Base-by-base conservation (phyloP, 2,113 vertebrate genomes). In the Protobothrops flavoviridis region DNA sequence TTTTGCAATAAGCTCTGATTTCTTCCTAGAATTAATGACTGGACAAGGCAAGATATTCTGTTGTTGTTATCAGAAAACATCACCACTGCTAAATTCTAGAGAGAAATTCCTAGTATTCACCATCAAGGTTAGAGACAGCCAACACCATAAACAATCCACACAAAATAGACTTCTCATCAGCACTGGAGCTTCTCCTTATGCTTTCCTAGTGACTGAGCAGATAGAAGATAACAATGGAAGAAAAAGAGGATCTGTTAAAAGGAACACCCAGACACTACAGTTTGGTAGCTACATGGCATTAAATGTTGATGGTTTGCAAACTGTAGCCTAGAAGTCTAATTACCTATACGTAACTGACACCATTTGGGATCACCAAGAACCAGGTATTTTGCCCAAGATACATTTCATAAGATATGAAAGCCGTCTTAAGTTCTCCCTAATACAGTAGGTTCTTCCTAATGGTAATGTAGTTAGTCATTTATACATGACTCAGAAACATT, bases 401-500 rank as follows among this genome's bases (percentile, higher is more conserved):
- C 5, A 7, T 69, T 33, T 69, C 29, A 33, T 69, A 33, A 69
- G 29, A 69, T n/a, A 39, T 11, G 26, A 45, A 45, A 57, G 53
- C 45, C 3, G 57, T n/a, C 33, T 91, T 81, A 81, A 17, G 74
- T 91, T 91, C 74, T 45, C 33, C 8, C 17, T 43, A 10, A 85
- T 53, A n/a, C 33, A n/a, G 64, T 85, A 81, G 64, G 50, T n/a
- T 81, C 53, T 74, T 92, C 52, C 57, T 59, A 33, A 52, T 88
- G 57, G 86, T 48, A n/a, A 88, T 74, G 50, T 39, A 39, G 12
- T 87, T 43, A 50, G 85, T 64, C 48, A 88, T 57, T 92, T 92
- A 23, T 88, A 39, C 13, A 88, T 92, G 86, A 88, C 91, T 74
- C 86, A 88, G 87, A 88, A 23, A 88, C 50, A 55, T 57, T 64